Base-by-base conservation (phyloP, 2,113 vertebrate species). In the Plecotus auritus region DNA sequence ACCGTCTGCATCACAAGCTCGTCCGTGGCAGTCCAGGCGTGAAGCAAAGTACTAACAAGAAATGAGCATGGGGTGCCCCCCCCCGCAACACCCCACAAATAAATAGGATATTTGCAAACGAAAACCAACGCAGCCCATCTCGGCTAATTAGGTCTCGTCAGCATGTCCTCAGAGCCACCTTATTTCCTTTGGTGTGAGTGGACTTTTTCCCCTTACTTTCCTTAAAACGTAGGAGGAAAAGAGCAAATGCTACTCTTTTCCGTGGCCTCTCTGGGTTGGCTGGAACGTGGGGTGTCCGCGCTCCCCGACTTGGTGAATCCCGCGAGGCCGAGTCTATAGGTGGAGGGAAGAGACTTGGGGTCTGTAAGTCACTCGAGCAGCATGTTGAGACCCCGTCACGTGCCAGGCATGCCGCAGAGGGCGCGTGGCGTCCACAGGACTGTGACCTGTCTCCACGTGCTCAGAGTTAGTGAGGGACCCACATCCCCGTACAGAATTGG, bases 1-100 rank as follows among this genome's bases (percentile, higher is more conserved):
- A 0, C 91, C 5, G 18, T 32, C 89, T 69, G 80, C 45, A 23
- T 86, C 83, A 13, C 4, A 0, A 83, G 83, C 35, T 80, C 2
- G 0, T 49, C 47, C 0, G 0, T 32, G 95, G 47, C 54, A 28
- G 70, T 42, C 2, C 10, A 92, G 90, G 83, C 17, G 0, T 76
- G 72, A 96, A 96, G 81, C 95, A 30, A 90, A 90, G 84, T 73
- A 80, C 67, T 93, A 93, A 87, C 70, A 70, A 93, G 91, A 87
- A 94, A 91, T 54, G 69, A 90, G 87, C 40, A 5, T 9, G 47
- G 8, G 0, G 2, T 37, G 74, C 32, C 88, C 88, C 20, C 88
- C 26, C 16, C n/a, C 4, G n/a, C 1, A 77, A 67, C 13, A 0
- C 81, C 91, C 95, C 90, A 30, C 95, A 84, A 76, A 67, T 47